These are phyloP conservation scores for Geotrupes spiniger DNA, from an alignment of 2,888 invertebrate species.

Conservation along the genomic window DNA sequence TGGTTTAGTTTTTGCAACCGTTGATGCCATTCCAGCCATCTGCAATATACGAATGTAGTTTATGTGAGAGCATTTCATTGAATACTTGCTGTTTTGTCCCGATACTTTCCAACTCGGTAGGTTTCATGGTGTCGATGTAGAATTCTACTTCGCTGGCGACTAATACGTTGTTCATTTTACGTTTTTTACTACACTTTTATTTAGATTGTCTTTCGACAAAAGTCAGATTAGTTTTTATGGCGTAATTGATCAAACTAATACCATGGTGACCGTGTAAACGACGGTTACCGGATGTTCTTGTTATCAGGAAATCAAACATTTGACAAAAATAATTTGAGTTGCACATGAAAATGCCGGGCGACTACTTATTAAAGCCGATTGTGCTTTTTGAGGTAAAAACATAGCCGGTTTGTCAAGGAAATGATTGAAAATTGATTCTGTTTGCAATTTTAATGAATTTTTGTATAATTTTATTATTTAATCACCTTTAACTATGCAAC, in stretches of 20 bases:
- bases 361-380: too few species aligned
- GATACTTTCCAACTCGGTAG: slow-evolving; percentile 63
- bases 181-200: slow-evolving; percentile 8
- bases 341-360: too few species aligned
- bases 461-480: too few species aligned
- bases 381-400: too few species aligned
- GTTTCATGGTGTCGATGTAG: slow-evolving; percentile 69
- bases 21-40: slow-evolving; percentile 82
- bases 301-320: too few species aligned
- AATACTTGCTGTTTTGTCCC: slow-evolving; percentile 58
- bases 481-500: too few species aligned
- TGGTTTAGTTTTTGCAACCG: slow-evolving; percentile 82
- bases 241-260: slow-evolving; percentile 10
- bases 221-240: neutral
- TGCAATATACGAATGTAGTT: slow-evolving; percentile 37
- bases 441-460: too few species aligned
- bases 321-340: too few species aligned
- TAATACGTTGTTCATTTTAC: slow-evolving; percentile 55
- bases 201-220: too few species aligned
- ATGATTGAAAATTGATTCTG: too few species aligned
- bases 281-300: too few species aligned
- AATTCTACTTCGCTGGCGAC: slow-evolving; percentile 71
- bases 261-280: neutral
- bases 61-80: slow-evolving; percentile 5
- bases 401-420: too few species aligned